A percentile compares a stretch with the other conserved stretches of the same genome.
These are phyloP conservation scores for Danionella cerebrum DNA, from an alignment of 2,113 vertebrate species.

Conservation along the genomic window DNA sequence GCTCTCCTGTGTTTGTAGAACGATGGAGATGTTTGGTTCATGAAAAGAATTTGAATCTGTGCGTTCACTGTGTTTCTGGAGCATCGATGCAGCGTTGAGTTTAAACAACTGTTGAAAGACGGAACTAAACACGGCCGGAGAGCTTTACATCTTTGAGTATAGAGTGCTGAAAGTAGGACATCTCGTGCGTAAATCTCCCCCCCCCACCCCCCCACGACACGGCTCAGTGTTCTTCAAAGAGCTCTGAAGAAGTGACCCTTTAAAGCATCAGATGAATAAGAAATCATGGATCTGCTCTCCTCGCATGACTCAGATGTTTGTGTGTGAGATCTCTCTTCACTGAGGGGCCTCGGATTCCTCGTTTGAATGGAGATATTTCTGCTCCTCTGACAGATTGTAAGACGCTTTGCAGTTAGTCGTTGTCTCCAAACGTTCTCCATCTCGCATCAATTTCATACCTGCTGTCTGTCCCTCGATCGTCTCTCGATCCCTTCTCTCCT, in stretches of 20 bases:
- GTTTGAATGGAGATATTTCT: too few species aligned
- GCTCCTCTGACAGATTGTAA: too few species aligned
- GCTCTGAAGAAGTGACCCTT: constrained; percentile 16
- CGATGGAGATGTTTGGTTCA: too few species aligned
- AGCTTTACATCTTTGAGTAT: constrained; percentile 1
- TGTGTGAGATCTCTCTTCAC: constrained; percentile 5
- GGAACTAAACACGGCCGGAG: constrained; percentile 10
- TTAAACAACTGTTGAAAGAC: neutral
- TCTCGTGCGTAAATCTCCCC: constrained; percentile 32
- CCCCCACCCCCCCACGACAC: constrained; percentile 5
- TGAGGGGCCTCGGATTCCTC: neutral
- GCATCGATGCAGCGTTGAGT: neutral
- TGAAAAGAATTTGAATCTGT: too few species aligned
- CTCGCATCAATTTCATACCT: too few species aligned
- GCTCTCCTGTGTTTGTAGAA: too few species aligned
- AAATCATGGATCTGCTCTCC: constrained; percentile 36
- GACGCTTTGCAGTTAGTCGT: too few species aligned
- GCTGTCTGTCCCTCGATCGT: neutral
- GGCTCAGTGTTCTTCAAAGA: constrained; percentile 17
- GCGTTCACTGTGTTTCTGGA: too few species aligned
- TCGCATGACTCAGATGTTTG: neutral
- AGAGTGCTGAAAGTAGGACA: constrained; percentile 42
- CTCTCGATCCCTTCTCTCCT: neutral
- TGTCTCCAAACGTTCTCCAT: too few species aligned
- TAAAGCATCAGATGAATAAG: constrained; percentile 42